Base-by-base conservation (phyloP, 2,113 vertebrate genomes). In the Hippocampus mohnikei region DNA sequence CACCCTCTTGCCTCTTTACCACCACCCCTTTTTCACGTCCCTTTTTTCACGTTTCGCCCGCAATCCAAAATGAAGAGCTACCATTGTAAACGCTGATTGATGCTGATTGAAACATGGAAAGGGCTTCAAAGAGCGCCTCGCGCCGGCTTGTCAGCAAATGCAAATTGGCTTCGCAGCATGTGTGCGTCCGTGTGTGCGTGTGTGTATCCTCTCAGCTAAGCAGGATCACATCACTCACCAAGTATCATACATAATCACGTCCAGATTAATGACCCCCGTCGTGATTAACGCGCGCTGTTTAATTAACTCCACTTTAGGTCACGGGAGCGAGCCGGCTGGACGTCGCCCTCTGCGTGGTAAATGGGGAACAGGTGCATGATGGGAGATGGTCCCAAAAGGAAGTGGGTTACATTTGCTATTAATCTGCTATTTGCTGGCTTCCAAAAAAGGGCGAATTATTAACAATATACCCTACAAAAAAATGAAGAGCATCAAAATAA, bases 21-120 rank as follows among this genome's bases (percentile, higher is more conserved):
- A 18, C 69, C 23, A 64, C 0, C 21, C 73, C n/a, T n/a, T 71
- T 70, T 69, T 58, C 77, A 72, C 73, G 68, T 78, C n/a, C n/a
- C n/a, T n/a, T n/a, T 71, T 70, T 69, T 58, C 77, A 72, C 73
- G 68, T 78, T 80, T 77, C 73, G 73, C 7, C 58, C 61, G 65
- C 53, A 75, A 79, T 86, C 81, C 77, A 79, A 71, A 80, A 46
- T 77, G 84, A 83, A 59, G 59, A 68, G 78, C 80, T 5, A 53
- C 58, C 78, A 58, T 81, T 74, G 67, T 69, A 8, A 71, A 61
- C 25, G 44, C 52, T 87, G 87, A 90, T 83, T 81, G 85, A 91
- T 88, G 81, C 78, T 88, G 84, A 91, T 77, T 88, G 86, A 89
- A 89, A 85, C 85, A 84, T 82, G 86, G 70, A 90, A 83, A 87